Conservation (phyloP, 2,888 invertebrate genomes). For the Lasioglossum lativentre region DNA sequence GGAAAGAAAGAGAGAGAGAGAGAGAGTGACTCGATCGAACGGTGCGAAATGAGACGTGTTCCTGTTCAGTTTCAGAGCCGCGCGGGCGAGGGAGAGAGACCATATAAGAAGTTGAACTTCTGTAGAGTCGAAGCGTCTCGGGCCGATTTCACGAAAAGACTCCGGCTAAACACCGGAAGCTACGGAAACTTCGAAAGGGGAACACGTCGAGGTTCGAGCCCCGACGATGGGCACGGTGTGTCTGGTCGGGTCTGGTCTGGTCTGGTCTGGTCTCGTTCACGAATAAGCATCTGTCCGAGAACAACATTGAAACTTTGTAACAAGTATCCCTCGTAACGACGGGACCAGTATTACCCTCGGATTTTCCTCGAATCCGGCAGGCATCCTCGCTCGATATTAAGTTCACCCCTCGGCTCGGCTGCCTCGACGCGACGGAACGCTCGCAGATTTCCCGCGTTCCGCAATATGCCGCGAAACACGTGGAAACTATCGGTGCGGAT, state of each 20-base stretch:
- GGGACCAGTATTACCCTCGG: slow-evolving; percentile 48
- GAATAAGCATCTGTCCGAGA: slow-evolving; percentile 65
- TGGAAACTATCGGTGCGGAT: slow-evolving; percentile 5
- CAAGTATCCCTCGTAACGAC: slow-evolving; percentile 58
- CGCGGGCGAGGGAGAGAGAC: not conserved
- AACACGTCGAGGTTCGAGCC: slow-evolving; percentile 34
- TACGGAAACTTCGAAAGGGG: slow-evolving; percentile 52
- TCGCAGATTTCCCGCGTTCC: slow-evolving; percentile 20
- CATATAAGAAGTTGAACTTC: slow-evolving; percentile 15
- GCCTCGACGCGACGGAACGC: slow-evolving; percentile 1
- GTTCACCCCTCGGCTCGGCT: not conserved
- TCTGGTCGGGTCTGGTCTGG: not conserved
- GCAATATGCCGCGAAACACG: slow-evolving; percentile 15
- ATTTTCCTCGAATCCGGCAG: slow-evolving; percentile 47
- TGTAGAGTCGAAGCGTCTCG: slow-evolving; percentile 4
- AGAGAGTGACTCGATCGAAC: slow-evolving; percentile 17
- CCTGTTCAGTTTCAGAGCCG: not conserved
- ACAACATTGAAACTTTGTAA: slow-evolving; percentile 63
- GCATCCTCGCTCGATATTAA: slow-evolving; percentile 42
- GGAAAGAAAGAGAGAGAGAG: no score
- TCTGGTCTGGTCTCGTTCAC: slow-evolving; percentile 48
- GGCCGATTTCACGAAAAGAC: slow-evolving; percentile 45
- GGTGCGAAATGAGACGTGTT: slow-evolving; percentile 35
- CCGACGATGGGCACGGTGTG: not conserved
- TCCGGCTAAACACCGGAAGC: slow-evolving; percentile 59